Percentiles rank a stretch among this genome's conserved stretches.
Conservation (phyloP, 2,888 invertebrate genomes). For the Orthosia incerta region DNA sequence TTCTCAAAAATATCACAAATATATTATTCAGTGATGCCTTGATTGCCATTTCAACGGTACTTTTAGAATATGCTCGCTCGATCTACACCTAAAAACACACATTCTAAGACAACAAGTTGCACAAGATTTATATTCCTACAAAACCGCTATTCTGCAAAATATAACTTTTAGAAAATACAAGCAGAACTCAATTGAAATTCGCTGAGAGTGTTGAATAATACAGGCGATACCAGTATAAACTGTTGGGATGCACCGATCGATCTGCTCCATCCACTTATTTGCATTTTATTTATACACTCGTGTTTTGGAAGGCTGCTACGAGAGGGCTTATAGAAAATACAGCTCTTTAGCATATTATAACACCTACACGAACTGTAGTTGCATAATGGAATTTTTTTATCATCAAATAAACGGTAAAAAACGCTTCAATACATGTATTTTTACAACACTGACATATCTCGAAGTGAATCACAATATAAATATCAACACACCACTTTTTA, state of each 20-base stretch:
- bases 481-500: too few species aligned
- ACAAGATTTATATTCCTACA: neutral
- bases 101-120: neutral
- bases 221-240: conserved; percentile 32
- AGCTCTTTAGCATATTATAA: neutral
- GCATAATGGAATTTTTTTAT: too few species aligned
- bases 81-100: neutral
- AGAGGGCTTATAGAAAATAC: neutral
- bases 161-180: conserved; percentile 16
- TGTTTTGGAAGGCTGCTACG: conserved; percentile 12
- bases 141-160: neutral
- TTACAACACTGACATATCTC: too few species aligned
- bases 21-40: neutral
- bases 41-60: neutral
- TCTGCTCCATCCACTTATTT: conserved; percentile 25
- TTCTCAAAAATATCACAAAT: neutral
- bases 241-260: conserved; percentile 31
- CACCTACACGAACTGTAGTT: too few species aligned
- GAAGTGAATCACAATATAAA: too few species aligned
- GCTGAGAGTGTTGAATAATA: conserved; percentile 36
- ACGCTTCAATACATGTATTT: too few species aligned
- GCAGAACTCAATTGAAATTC: conserved; percentile 18
- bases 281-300: conserved; percentile 35
- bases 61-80: neutral
- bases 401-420: too few species aligned